Evolutionary conservation across 2,797 vertebrate genomes (phyloP).

Genomic region (Ibycter americanus): DNA sequence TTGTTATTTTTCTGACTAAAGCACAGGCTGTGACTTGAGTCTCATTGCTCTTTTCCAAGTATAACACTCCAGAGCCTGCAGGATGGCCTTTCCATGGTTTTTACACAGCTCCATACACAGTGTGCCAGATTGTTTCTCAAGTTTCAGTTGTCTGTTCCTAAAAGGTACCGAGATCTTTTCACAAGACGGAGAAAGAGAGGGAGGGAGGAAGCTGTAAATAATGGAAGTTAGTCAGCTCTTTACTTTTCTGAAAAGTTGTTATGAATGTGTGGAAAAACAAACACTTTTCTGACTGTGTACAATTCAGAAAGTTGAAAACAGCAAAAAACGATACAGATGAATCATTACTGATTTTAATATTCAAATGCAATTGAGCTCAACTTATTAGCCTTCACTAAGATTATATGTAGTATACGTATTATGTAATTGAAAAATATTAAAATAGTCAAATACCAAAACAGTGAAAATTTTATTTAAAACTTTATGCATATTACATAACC

Average conservation of each 20-base stretch:
- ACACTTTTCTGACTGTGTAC: background rate
- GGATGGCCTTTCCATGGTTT: background rate
- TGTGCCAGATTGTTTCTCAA: background rate
- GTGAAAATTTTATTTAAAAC: background rate
- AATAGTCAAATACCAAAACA: background rate
- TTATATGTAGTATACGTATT: background rate
- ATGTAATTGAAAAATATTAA: background rate
- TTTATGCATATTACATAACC: background rate
- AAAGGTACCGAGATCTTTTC: background rate
- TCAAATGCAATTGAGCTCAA: background rate
- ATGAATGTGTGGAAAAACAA: background rate
- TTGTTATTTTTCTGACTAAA: background rate
- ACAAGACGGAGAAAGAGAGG: background rate
- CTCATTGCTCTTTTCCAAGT: background rate
- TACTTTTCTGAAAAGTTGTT: background rate
- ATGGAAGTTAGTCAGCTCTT: background rate
- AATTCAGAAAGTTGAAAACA: background rate
- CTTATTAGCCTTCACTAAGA: background rate
- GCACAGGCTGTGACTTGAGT: background rate
- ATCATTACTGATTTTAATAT: background rate
- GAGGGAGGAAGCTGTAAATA: background rate
- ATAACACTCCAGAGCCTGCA: background rate
- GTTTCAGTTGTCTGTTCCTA: background rate
- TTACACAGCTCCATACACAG: background rate
- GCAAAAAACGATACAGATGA: background rate